Evolutionary conservation across 2,888 invertebrate genomes (phyloP).

Genomic region (Ennomos erosarius): DNA sequence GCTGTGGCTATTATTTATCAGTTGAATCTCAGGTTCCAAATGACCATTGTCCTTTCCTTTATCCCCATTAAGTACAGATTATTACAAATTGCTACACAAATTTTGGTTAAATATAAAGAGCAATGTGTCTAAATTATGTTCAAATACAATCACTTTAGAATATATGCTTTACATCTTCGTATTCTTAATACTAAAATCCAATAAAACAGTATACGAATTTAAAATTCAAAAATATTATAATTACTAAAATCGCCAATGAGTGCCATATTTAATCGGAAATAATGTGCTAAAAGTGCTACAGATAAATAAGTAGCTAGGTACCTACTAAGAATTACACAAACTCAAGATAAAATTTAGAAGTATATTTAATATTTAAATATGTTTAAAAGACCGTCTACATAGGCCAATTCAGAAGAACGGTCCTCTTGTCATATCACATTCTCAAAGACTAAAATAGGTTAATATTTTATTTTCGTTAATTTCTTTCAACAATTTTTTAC

Average conservation of each 20-base stretch:
- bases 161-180: constrained; percentile 75
- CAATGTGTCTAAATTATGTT: constrained; percentile 57
- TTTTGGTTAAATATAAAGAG: constrained; percentile 49
- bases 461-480: constrained; percentile 52
- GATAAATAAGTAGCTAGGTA: constrained; percentile 35
- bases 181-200: constrained; percentile 39
- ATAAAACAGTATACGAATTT: constrained; percentile 36
- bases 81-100: constrained; percentile 51
- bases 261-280: constrained; percentile 51
- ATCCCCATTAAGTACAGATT: constrained; percentile 50
- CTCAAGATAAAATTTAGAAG: constrained; percentile 20
- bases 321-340: constrained; percentile 26
- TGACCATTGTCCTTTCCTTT: constrained; percentile 54
- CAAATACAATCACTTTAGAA: constrained; percentile 77
- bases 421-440: constrained; percentile 55
- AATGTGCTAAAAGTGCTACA: constrained; percentile 54
- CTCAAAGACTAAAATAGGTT: constrained; percentile 49
- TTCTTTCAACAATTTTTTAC: constrained; percentile 42
- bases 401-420: constrained; percentile 61
- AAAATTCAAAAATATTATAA: constrained; percentile 44
- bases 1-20: too few relatives aligned
- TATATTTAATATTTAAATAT: constrained; percentile 14
- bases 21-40: constrained; percentile 33
- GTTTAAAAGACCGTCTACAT: constrained; percentile 45
- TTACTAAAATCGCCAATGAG: constrained; percentile 42